Evolutionary conservation across 2,113 vertebrate species (phyloP), one percentile per base, ranked within the genome.

Genomic region (Rhizomys pruinosus): DNA sequence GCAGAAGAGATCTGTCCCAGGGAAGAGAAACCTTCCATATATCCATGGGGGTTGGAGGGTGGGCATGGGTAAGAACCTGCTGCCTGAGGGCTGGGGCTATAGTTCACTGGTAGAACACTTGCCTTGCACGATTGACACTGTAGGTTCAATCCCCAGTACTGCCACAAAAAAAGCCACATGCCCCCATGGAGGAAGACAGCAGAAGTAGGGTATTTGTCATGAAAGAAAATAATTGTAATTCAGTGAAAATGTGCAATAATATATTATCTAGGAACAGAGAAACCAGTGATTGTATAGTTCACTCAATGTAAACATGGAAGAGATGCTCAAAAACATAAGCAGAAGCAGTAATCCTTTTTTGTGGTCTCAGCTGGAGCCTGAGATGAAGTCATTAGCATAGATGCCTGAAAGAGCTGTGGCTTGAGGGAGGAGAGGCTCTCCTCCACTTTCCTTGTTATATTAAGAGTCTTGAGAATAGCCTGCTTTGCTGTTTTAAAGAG

Each of bases 1-100:
- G 94, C 97, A 98, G 97, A 97, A 97, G 95, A 94, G 94, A 96
- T 96, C 93, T 89, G 68, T 95, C 95, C 96, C 79, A 93, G 78
- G 92, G 39, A 63, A 87, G 47, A 32, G 89, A 95, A 94, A 94
- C 39, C 39, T 0, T 4, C 90, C 77, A 78, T 79, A 95, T 47
- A 89, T 34, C 61, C 87, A 59, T 1, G 16, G 84, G 89, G 59
- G 25, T 68, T n/a, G n/a, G n/a, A n/a, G n/a, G n/a, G n/a, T n/a
- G n/a, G n/a, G n/a, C n/a, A n/a, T n/a, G n/a, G n/a, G n/a, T n/a
- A n/a, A n/a, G n/a, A n/a, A n/a, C n/a, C n/a, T n/a, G n/a, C n/a
- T n/a, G 27, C 81, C 44, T 63, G 19, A 61, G 39, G 27, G 15
- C 29, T 64, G 39, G 79, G 25, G 37, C 59, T 64, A 37, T 64